A percentile compares a stretch with the other conserved stretches of the same genome.
phyloP scores from a whole-genome alignment of 2,888 invertebrate species.

The Luperina testacea region DNA sequence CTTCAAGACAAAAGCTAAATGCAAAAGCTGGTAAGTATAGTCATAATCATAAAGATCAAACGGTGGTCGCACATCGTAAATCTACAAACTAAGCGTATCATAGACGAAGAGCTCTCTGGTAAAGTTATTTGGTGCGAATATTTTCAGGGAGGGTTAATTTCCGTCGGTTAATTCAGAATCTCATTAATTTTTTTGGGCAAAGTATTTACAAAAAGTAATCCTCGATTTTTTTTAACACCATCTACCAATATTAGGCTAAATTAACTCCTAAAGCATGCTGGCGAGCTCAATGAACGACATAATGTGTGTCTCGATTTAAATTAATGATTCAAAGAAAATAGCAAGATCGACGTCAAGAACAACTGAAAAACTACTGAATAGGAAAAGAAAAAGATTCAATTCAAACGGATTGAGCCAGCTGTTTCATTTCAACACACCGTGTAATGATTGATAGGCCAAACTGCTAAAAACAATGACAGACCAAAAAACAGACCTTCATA shows the following conservation, averaged over 20 bases:
- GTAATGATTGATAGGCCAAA: slow-evolving; percentile 11
- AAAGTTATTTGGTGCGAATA: slow-evolving; percentile 6
- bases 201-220: neutral
- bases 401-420: slow-evolving; percentile 5
- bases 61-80: slow-evolving; percentile 25
- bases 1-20: slow-evolving; percentile 32
- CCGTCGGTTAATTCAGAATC: neutral
- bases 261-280: neutral
- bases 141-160: neutral
- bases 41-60: slow-evolving; percentile 42
- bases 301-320: neutral
- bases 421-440: slow-evolving; percentile 17
- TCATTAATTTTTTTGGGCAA: too few species aligned
- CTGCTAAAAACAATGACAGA: slow-evolving; percentile 30
- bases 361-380: too few species aligned
- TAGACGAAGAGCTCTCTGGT: neutral
- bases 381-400: neutral
- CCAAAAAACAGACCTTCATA: slow-evolving; percentile 12
- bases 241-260: neutral
- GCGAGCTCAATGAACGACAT: neutral
- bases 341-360: neutral
- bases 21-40: slow-evolving; percentile 18
- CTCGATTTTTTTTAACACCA: neutral
- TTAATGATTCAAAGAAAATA: neutral
- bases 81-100: slow-evolving; percentile 28